Conservation (phyloP, 2,797 vertebrate species). For the Coranthus polyacanthus region DNA sequence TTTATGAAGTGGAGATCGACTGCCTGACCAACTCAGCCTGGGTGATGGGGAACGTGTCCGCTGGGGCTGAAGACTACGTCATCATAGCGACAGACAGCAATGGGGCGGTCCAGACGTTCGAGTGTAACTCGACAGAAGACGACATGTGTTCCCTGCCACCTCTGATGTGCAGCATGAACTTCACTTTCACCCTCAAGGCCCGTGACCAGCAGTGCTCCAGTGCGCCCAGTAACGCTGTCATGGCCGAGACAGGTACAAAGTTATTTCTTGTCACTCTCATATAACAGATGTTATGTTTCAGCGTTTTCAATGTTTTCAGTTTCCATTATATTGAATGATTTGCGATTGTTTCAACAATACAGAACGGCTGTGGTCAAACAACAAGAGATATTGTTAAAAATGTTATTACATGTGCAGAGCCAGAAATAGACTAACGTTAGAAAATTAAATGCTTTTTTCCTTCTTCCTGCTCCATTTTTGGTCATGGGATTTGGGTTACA, state of each 20-base stretch:
- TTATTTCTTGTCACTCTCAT: background rate
- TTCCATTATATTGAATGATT: no score
- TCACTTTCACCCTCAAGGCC: conserved; percentile 78
- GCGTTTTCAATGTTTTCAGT: no score
- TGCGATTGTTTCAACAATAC: no score
- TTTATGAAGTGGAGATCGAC: conserved; percentile 80
- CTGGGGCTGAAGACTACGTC: conserved; percentile 66
- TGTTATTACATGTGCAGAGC: no score
- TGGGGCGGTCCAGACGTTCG: conserved; percentile 37
- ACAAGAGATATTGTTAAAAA: no score
- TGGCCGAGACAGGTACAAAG: conserved; percentile 76
- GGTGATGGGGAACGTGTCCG: conserved; percentile 72
- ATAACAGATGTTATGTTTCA: background rate
- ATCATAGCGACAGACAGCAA: conserved; percentile 52
- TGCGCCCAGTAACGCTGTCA: conserved; percentile 68
- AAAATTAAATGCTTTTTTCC: no score
- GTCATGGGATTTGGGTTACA: no score
- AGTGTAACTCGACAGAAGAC: conserved; percentile 68
- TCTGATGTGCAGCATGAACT: conserved; percentile 77
- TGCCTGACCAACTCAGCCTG: conserved; percentile 81
- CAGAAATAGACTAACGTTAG: no score
- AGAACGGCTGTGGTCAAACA: no score
- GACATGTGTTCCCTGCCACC: conserved; percentile 65
- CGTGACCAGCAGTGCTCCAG: conserved; percentile 76
- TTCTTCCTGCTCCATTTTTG: no score